Percentiles rank a stretch among this genome's conserved stretches.
These are phyloP conservation scores for Callipepla californica DNA, from an alignment of 2,113 vertebrate genomes.

Conservation along the genomic window DNA sequence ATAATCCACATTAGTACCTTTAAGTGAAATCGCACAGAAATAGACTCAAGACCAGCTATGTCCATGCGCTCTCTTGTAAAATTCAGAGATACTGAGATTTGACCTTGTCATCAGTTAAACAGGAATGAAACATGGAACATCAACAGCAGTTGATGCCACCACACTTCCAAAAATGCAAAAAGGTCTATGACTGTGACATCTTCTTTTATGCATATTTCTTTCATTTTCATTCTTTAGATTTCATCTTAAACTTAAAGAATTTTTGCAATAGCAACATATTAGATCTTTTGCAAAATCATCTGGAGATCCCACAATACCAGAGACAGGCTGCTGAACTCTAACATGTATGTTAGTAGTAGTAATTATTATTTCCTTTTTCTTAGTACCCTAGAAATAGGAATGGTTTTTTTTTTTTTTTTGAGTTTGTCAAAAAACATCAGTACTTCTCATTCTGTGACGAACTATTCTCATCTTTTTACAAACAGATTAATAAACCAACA, in stretches of 20 bases:
- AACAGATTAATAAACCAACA: not conserved
- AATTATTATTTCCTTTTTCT: not conserved
- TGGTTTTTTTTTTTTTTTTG: not conserved
- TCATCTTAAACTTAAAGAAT: not conserved
- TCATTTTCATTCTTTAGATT: not conserved
- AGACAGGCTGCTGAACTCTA: not conserved
- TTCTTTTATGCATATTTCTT: not conserved
- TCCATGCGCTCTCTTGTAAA: not conserved
- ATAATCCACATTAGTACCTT: not conserved
- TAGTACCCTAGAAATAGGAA: not conserved
- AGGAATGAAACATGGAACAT: not conserved
- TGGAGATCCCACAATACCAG: not conserved
- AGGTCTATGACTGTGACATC: not conserved
- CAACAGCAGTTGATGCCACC: not conserved
- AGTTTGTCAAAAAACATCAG: not conserved
- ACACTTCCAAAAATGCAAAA: not conserved
- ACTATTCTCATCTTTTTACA: not conserved
- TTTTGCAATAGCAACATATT: not conserved
- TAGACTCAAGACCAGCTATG: not conserved
- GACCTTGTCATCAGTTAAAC: not conserved
- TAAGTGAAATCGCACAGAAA: not conserved
- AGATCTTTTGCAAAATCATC: not conserved
- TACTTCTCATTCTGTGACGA: not conserved
- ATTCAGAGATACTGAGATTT: not conserved
- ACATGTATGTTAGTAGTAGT: not conserved